phyloP scores from a whole-genome alignment of 2,797 vertebrate species.

The Chrosomus eos region DNA sequence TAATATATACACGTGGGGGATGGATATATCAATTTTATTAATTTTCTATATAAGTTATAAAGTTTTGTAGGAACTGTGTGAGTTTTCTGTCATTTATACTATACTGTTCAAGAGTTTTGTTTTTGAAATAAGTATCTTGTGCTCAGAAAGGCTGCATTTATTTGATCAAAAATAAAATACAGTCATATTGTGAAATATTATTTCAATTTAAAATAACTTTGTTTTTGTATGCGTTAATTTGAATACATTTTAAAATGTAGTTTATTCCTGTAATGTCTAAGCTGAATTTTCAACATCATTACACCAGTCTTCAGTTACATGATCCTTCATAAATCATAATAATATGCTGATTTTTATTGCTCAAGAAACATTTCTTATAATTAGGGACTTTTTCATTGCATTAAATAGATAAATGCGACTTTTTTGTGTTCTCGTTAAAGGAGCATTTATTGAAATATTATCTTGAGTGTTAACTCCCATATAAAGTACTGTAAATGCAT shows the following conservation, averaged over 20 bases:
- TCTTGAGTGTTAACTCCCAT: neutral
- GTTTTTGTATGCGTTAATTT: neutral
- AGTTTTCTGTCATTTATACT: neutral
- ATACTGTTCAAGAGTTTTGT: neutral
- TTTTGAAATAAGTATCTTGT: neutral
- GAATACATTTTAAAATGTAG: neutral
- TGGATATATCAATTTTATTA: neutral
- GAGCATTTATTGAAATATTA: neutral
- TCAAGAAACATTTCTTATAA: neutral
- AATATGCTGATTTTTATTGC: neutral
- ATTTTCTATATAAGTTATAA: neutral
- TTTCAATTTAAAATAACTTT: neutral
- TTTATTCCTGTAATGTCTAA: neutral
- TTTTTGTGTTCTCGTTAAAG: neutral
- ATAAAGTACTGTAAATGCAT: neutral
- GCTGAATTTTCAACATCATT: neutral
- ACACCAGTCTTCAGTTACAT: neutral
- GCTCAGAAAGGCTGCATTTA: neutral
- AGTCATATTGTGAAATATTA: neutral
- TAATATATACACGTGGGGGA: neutral
- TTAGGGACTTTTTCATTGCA: neutral
- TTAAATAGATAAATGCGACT: too few relatives aligned
- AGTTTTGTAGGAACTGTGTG: neutral
- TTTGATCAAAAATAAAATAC: neutral
- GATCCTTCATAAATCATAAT: neutral